phyloP scores from a whole-genome alignment of 2,888 invertebrate genomes.

The Dasysyrphus tricinctus region DNA sequence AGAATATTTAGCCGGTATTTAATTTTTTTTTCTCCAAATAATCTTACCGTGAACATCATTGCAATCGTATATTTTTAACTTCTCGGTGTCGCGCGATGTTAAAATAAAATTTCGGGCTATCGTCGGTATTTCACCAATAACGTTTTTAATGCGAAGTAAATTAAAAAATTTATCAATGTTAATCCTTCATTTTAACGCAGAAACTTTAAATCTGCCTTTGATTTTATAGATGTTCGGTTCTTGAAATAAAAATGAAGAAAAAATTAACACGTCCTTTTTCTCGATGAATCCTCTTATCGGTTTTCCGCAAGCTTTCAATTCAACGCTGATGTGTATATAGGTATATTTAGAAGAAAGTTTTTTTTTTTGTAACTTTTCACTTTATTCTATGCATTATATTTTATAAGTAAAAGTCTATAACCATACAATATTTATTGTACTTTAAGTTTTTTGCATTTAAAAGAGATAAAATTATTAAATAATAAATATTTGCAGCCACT shows the following conservation, averaged over 20 bases:
- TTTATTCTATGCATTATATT: constrained; percentile 44
- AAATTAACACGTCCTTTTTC: constrained; percentile 54
- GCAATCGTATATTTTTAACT: constrained; percentile 75
- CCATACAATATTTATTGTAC: constrained; percentile 55
- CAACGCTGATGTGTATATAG: constrained; percentile 33
- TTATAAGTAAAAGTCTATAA: constrained; percentile 24
- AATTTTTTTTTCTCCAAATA: constrained; percentile 39
- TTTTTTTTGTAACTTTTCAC: constrained; percentile 45
- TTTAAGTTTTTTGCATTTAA: constrained; percentile 27
- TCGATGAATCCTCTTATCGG: constrained; percentile 62
- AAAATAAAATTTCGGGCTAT: constrained; percentile 36
- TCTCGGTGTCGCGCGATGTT: constrained; percentile 31
- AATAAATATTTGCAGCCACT: constrained; percentile 67
- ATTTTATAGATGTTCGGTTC: constrained; percentile 14
- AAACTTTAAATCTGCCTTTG: constrained; percentile 9
- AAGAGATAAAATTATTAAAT: constrained; percentile 51
- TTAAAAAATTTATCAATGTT: constrained; percentile 15
- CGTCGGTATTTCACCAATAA: constrained; percentile 37
- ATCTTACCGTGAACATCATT: constrained; percentile 85
- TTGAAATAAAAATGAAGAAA: constrained; percentile 40
- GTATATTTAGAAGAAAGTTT: constrained; percentile 8
- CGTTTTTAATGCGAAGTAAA: constrained; percentile 38
- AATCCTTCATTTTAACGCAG: constrained; percentile 47
- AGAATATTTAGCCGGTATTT: constrained; percentile 59
- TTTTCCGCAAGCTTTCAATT: constrained; percentile 67